Evolutionary conservation across 2,888 invertebrate species (phyloP).

Genomic region (Orthosia cruda): DNA sequence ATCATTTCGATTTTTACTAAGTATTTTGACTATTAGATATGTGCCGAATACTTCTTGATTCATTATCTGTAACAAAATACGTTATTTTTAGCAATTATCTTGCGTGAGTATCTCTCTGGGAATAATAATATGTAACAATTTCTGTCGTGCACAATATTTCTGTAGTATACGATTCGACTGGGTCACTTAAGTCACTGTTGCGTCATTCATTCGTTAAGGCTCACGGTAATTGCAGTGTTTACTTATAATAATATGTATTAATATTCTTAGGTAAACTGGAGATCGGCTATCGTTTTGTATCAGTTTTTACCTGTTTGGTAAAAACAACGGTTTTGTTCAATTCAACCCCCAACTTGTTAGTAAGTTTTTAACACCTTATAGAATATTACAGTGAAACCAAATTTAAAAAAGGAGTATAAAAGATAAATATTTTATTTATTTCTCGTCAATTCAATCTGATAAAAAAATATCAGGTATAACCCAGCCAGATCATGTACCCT

Average conservation of each 20-base stretch:
- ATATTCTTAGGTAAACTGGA: background rate
- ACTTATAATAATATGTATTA: background rate
- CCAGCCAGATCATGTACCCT: too few relatives aligned
- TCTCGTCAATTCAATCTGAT: too few relatives aligned
- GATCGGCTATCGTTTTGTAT: background rate
- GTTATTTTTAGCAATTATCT: background rate
- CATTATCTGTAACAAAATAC: constrained; percentile 32
- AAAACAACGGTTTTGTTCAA: too few relatives aligned
- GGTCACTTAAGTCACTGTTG: constrained; percentile 3
- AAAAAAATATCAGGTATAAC: too few relatives aligned
- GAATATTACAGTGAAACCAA: too few relatives aligned
- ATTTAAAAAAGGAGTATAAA: too few relatives aligned
- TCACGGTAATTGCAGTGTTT: background rate
- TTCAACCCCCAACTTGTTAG: too few relatives aligned
- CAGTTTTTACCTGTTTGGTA: background rate
- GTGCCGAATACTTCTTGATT: background rate
- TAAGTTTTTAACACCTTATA: too few relatives aligned
- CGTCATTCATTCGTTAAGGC: constrained; percentile 6
- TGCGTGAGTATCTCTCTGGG: too few relatives aligned
- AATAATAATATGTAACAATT: too few relatives aligned
- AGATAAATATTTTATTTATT: too few relatives aligned
- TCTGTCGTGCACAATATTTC: background rate
- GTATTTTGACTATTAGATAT: constrained; percentile 18
- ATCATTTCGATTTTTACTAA: background rate
- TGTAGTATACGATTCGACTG: background rate